phyloP scores from a whole-genome alignment of 1,140 invertebrate genomes.

The Oppia nitens region DNA sequence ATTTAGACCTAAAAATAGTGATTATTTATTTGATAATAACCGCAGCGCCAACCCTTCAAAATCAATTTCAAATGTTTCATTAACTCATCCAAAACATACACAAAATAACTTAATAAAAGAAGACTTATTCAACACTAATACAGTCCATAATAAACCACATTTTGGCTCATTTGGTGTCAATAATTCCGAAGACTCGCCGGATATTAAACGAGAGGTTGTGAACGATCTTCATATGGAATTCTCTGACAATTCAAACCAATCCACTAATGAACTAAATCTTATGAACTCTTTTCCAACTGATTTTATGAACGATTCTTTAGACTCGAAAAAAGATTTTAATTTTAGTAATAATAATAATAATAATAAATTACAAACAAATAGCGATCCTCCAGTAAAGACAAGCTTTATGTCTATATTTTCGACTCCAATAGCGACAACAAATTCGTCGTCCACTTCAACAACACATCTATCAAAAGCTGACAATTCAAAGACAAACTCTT shows the following conservation, averaged over 20 bases:
- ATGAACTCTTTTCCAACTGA: slow-evolving; percentile 9
- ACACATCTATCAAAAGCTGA: not conserved
- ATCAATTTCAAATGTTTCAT: slow-evolving; percentile 7
- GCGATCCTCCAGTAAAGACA: slow-evolving; percentile 13
- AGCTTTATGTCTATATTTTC: slow-evolving; percentile 5
- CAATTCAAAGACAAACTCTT: not conserved
- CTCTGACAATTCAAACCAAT: slow-evolving; percentile 18
- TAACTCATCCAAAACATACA: not conserved
- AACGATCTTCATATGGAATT: slow-evolving; percentile 14
- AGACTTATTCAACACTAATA: no score
- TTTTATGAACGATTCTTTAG: not conserved
- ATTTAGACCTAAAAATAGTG: not conserved
- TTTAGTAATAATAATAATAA: slow-evolving; percentile 16
- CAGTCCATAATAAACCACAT: no score
- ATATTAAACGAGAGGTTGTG: slow-evolving; percentile 5
- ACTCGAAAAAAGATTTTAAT: slow-evolving; percentile 7
- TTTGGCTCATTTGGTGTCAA: no score
- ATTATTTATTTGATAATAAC: not conserved
- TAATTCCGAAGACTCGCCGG: not conserved
- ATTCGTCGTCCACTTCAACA: not conserved
- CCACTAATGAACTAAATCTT: slow-evolving; percentile 6
- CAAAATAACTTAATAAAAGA: not conserved
- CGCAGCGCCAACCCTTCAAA: not conserved
- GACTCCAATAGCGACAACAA: not conserved
- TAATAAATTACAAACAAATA: not conserved